phyloP scores from a whole-genome alignment of 2,888 invertebrate genomes.

The Hoplodrina blanda region DNA sequence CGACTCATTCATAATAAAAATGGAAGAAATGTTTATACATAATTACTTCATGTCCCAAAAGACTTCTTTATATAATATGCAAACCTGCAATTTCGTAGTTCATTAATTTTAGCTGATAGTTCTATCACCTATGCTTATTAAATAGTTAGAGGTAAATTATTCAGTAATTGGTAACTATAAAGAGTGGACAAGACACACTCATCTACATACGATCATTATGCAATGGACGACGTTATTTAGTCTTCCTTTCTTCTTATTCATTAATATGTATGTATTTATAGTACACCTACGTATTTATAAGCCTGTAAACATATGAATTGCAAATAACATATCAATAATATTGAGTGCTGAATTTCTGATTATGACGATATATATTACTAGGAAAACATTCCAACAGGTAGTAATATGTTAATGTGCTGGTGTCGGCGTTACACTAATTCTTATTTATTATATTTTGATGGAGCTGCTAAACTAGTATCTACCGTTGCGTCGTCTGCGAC shows the following conservation, averaged over 20 bases:
- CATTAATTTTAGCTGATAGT: neutral
- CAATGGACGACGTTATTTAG: slow-evolving; percentile 53
- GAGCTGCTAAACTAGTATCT: slow-evolving; percentile 71
- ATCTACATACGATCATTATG: slow-evolving; percentile 54
- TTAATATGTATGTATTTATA: slow-evolving; percentile 62
- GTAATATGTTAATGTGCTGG: slow-evolving; percentile 54
- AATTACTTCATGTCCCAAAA: neutral
- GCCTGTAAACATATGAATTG: slow-evolving; percentile 62
- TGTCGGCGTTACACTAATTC: slow-evolving; percentile 67
- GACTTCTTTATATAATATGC: neutral
- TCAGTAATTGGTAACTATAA: slow-evolving; percentile 45
- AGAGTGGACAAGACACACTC: slow-evolving; percentile 23
- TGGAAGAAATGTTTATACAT: slow-evolving; percentile 3
- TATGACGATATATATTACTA: slow-evolving; percentile 48
- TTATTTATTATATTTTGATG: slow-evolving; percentile 72
- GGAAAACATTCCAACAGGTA: slow-evolving; percentile 51
- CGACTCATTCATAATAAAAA: neutral
- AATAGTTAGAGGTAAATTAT: slow-evolving; percentile 30
- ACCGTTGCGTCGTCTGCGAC: slow-evolving; percentile 83
- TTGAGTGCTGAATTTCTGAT: slow-evolving; percentile 51
- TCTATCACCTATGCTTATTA: neutral
- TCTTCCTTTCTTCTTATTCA: slow-evolving; percentile 60
- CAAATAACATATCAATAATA: slow-evolving; percentile 61
- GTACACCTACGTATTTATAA: slow-evolving; percentile 57
- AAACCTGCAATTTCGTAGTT: neutral